Evolutionary conservation across 37 sponge, comb jelly and placozoan species (phyloP).

Genomic region (Theonella swinhoei): DNA sequence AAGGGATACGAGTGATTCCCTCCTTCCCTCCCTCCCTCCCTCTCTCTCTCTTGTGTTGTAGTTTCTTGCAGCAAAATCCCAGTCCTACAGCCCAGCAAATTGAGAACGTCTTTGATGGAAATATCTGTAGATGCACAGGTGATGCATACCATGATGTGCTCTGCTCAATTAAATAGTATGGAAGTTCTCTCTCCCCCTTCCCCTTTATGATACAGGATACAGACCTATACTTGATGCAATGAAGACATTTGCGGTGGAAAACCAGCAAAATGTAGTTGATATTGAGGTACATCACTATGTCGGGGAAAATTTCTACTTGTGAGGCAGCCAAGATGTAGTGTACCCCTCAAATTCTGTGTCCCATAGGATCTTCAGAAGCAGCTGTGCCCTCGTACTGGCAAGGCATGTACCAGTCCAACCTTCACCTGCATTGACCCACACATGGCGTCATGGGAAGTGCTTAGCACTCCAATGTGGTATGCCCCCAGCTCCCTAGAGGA

Average conservation of each 20-base stretch:
- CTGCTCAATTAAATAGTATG: too few species aligned
- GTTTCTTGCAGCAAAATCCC: constrained; percentile 39
- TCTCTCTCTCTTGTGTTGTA: too few species aligned
- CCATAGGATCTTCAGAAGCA: constrained; percentile 24
- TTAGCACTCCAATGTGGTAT: constrained; percentile 50
- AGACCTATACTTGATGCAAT: constrained; percentile 85
- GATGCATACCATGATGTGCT: not conserved
- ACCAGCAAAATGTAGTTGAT: constrained; percentile 28
- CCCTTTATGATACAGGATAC: constrained; percentile 78
- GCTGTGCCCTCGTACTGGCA: constrained; percentile 19
- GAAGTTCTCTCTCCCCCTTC: too few species aligned
- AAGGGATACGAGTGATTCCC: too few species aligned
- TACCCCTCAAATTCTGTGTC: not conserved
- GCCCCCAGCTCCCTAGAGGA: constrained; percentile 50
- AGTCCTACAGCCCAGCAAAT: constrained; percentile 36
- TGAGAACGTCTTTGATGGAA: constrained; percentile 61
- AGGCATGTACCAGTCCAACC: constrained; percentile 3
- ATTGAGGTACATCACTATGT: constrained; percentile 61
- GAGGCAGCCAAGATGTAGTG: not conserved
- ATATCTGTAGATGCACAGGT: constrained; percentile 69
- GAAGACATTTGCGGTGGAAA: constrained; percentile 73
- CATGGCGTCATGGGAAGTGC: not conserved
- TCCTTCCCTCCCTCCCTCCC: too few species aligned
- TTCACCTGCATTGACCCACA: not conserved
- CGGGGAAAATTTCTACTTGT: not conserved